Base-by-base conservation (phyloP, 2,797 vertebrate genomes). In the Bradypus variegatus region DNA sequence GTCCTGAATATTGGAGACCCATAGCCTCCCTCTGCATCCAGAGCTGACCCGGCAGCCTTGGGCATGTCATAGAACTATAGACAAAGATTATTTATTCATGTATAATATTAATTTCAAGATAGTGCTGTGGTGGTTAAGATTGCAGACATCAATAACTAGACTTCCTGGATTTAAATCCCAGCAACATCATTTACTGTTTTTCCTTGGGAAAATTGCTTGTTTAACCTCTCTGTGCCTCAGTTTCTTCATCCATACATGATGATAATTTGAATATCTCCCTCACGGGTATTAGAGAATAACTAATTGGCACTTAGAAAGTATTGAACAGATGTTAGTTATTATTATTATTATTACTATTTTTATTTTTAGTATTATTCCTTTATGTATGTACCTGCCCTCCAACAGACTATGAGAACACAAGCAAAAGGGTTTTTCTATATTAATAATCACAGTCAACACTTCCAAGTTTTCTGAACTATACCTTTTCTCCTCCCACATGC, bases 401-500 rank as follows among this genome's bases (percentile, higher is more conserved):
- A 48, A 29, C 2, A 36, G 84, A 75, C 7, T 1, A 31, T 36
- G 38, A 50, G 21, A 86, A 36, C 2, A 80, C 5, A 50, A 65
- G 18, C 11, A 72, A n/a, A 77, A 73, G 6, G 36, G 7, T 11
- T 64, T 92, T 73, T 86, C 62, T 88, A 0, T 25, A 31, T 69
- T 64, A n/a, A 36, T 41, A 21, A 65, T 13, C 50, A 29, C 25
- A 45, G 19, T 31, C 78, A 73, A 58, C 3, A n/a, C 15, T 31
- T 79, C 0, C 11, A 38, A 4, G 23, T 6, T 82, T 77, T 69
- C 14, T 23, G 50, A 78, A 65, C 5, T 9, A 3, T 14, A 2
- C 1, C 2, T 16, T 9, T 16, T 16, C n/a, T 48, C 10, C 8
- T 4, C 14, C 9, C 10, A 31, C 2, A 0, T 60, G n/a, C 14